phyloP scores from a whole-genome alignment of 1,140 invertebrate species.

The Spodoptera frugiperda region DNA sequence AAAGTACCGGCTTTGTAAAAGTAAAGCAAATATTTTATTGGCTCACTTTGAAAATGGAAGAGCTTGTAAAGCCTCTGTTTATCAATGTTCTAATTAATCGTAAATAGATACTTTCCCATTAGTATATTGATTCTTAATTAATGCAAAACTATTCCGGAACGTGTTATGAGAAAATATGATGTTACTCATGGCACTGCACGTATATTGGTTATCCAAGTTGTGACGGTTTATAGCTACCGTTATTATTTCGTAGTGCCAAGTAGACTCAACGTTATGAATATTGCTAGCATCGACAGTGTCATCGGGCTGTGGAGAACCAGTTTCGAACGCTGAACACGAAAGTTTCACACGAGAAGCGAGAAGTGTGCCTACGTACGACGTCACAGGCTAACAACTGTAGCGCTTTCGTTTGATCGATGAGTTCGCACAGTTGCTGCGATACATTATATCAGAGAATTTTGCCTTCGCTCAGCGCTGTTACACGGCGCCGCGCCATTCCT shows the following conservation, averaged over 20 bases:
- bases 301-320: constrained; percentile 51
- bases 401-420: constrained; percentile 70
- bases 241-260: constrained; percentile 49
- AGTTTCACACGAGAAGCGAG: constrained; percentile 58
- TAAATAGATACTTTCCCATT: too few relatives aligned
- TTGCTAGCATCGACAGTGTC: constrained; percentile 53
- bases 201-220: not conserved
- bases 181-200: not conserved
- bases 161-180: not conserved
- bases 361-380: constrained; percentile 42
- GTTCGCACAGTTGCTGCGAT: constrained; percentile 65
- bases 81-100: too few relatives aligned
- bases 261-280: constrained; percentile 53
- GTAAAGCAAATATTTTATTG: too few relatives aligned
- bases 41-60: too few relatives aligned
- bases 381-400: constrained; percentile 41
- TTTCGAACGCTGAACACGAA: constrained; percentile 60
- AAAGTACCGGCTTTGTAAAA: too few relatives aligned
- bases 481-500: constrained; percentile 23
- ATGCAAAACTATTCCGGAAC: not conserved
- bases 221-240: constrained; percentile 21
- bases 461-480: constrained; percentile 44
- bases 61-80: too few relatives aligned
- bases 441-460: constrained; percentile 62
- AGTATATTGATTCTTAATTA: too few relatives aligned